Percentiles rank a stretch among this genome's conserved stretches.
phyloP scores from a whole-genome alignment of 1,140 invertebrate genomes.

The Macrosteles quadrilineatus region DNA sequence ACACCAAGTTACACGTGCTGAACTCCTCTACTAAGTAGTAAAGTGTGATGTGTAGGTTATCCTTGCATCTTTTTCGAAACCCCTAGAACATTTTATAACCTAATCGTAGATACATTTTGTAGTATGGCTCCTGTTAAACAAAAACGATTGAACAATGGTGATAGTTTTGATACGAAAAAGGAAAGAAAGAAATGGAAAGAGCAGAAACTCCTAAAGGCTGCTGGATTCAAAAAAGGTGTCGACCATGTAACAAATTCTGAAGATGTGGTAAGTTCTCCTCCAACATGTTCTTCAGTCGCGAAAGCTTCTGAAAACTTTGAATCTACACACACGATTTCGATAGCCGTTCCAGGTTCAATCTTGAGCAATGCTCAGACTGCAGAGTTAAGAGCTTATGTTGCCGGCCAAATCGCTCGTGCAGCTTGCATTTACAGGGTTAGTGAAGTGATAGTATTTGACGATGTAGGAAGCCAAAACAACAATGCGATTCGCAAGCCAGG shows the following conservation, averaged over 20 bases:
- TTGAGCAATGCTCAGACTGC: slow-evolving; percentile 91
- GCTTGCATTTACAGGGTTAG: slow-evolving; percentile 93
- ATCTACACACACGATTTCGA: slow-evolving; percentile 46
- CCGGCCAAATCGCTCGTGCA: slow-evolving; percentile 92
- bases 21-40: too few species aligned
- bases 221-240: slow-evolving; percentile 25
- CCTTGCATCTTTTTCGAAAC: too few species aligned
- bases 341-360: slow-evolving; percentile 95
- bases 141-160: slow-evolving; percentile 14
- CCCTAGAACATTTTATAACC: too few species aligned
- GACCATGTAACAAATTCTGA: slow-evolving; percentile 6
- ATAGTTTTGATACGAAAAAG: slow-evolving; percentile 25
- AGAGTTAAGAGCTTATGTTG: slow-evolving; percentile 85
- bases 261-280: background rate
- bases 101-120: too few species aligned
- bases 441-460: slow-evolving; percentile 83
- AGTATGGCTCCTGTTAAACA: slow-evolving; percentile 17
- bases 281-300: background rate
- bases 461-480: slow-evolving; percentile 60
- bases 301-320: background rate
- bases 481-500: slow-evolving; percentile 56
- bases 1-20: too few species aligned
- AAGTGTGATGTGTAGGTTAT: too few species aligned
- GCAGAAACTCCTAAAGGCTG: slow-evolving; percentile 25
- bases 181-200: slow-evolving; percentile 33